Evolutionary conservation across 2,797 vertebrate genomes (phyloP), one percentile per base, ranked within the genome.

Genomic region (Triplophysa bombifrons): DNA sequence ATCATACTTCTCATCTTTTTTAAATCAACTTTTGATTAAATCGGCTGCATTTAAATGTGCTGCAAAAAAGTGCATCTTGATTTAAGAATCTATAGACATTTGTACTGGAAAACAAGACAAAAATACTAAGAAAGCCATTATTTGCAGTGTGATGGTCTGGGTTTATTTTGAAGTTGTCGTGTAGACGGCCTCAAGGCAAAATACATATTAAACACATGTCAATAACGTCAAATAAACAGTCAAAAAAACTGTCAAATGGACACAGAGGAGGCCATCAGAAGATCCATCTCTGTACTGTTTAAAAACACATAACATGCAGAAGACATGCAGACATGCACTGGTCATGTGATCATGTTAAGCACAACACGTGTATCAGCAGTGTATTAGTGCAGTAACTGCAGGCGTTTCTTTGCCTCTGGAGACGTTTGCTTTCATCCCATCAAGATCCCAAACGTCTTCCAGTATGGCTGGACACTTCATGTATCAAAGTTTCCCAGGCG

Each of bases 311-410:
- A 85, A 85, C 96, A 95, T 96, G 96, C 96, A 95, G 88, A 79
- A 87, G 88, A 90, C 95, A 96, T 96, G 96, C 96, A 95, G 91
- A 87, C 96, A 96, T 96, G 95, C 96, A 92, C 61, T 86, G 86
- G 83, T 81, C 60, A 46, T 74, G 84, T 88, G 85, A 91, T 80
- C 70, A 69, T 76, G 81, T 81, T 78, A 85, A 80, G 74, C 41
- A 50, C 85, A 84, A 85, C 87, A 80, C 87, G 17, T 74, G 79
- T 75, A 76, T 86, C 88, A 84, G 20, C 76, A 82, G 86, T 82
- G 25, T 84, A 90, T 96, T 95, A 95, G 94, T 93, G 85, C 58
- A 84, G 19, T 72, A 61, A 86, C 87, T 41, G 86, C 81, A 84
- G 46, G 0, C 11, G 9, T 41, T 41, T 41, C 9, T 41, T 41